These are phyloP conservation scores for Gerris lacustris DNA, from an alignment of 2,888 invertebrate genomes.

Conservation along the genomic window DNA sequence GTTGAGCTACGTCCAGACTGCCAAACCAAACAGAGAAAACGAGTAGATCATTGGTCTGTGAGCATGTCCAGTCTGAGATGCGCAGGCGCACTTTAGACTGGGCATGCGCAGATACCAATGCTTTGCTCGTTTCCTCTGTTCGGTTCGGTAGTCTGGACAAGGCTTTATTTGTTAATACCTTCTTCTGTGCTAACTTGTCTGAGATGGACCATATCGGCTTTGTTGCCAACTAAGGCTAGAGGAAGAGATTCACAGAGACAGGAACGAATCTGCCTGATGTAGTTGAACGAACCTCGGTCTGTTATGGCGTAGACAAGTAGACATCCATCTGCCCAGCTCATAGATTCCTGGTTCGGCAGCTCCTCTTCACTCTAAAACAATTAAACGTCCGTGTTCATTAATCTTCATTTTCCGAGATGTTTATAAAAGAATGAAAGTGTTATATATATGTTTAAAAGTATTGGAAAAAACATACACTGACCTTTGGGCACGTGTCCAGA, in stretches of 20 bases:
- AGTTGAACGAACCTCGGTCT: conserved; percentile 72
- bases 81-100: too few species aligned
- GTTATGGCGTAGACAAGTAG: conserved; percentile 82
- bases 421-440: too few species aligned
- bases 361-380: conserved; percentile 52
- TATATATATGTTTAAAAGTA: too few species aligned
- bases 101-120: too few species aligned
- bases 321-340: conserved; percentile 83
- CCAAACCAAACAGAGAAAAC: too few species aligned
- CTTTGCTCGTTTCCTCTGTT: too few species aligned
- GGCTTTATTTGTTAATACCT: conserved; percentile 39
- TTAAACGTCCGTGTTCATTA: background rate
- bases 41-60: too few species aligned
- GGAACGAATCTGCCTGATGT: conserved; percentile 60
- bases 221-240: conserved; percentile 76
- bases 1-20: too few species aligned
- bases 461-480: conserved; percentile 32
- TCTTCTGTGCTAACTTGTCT: conserved; percentile 78
- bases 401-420: too few species aligned
- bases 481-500: conserved; percentile 77
- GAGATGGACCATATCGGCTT: conserved; percentile 81
- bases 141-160: too few species aligned
- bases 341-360: conserved; percentile 56
- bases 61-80: too few species aligned
- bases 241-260: conserved; percentile 52